phyloP scores from a whole-genome alignment of 2,888 invertebrate genomes.

The Chloroclystis v-ata region DNA sequence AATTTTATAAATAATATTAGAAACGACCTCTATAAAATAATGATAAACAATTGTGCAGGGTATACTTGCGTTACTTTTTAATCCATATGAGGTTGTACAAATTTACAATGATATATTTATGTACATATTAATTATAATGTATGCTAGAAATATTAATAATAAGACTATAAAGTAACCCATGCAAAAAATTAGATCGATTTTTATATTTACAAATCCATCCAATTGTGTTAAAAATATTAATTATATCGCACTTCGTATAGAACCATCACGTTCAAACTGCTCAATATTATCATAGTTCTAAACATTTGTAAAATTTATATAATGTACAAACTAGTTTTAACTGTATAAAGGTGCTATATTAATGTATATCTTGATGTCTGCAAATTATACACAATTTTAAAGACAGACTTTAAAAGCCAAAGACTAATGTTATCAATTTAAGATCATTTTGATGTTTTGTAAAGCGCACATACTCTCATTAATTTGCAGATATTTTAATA shows the following conservation, averaged over 20 bases:
- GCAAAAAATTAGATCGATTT: too few relatives aligned
- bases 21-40: too few relatives aligned
- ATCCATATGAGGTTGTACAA: too few relatives aligned
- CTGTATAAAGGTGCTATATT: conserved; percentile 29
- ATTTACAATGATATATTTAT: too few relatives aligned
- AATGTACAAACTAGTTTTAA: conserved; percentile 15
- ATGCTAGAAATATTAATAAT: too few relatives aligned
- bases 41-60: too few relatives aligned
- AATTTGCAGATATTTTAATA: background rate
- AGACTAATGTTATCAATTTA: background rate
- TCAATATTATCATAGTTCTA: conserved; percentile 43
- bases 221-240: background rate
- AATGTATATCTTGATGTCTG: background rate
- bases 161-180: too few relatives aligned
- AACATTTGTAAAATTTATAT: conserved; percentile 8
- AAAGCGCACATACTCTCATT: background rate
- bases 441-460: background rate
- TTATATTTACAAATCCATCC: background rate
- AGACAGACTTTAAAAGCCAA: background rate
- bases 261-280: conserved; percentile 42
- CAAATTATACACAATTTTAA: background rate
- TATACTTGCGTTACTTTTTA: too few relatives aligned
- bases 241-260: background rate
- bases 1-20: too few relatives aligned
- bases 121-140: too few relatives aligned